These are phyloP conservation scores for Sarcophaga bullata DNA, from an alignment of 1,140 invertebrate species.

Conservation along the genomic window DNA sequence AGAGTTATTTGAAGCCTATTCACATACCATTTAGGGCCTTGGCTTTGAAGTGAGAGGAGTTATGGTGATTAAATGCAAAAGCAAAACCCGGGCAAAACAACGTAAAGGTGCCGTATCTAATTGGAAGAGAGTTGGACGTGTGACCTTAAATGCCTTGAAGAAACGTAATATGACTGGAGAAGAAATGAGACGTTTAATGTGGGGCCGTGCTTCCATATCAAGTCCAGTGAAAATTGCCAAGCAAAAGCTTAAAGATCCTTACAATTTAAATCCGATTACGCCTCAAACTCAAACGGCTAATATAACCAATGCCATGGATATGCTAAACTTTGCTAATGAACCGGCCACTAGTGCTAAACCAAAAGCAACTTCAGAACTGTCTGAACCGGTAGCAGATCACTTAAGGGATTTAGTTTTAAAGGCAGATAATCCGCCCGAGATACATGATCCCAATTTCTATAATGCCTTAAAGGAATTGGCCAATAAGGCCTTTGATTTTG, in stretches of 20 bases:
- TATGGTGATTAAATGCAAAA: conserved; percentile 98
- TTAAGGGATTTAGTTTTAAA: conserved; percentile 69
- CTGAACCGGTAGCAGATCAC: conserved; percentile 65
- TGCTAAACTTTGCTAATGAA: conserved; percentile 80
- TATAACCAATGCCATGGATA: conserved; percentile 81
- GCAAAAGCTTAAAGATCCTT: conserved; percentile 66
- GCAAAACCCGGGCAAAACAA: conserved; percentile 95
- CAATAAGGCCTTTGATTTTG: conserved; percentile 66
- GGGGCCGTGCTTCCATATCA: conserved; percentile 87
- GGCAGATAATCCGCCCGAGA: conserved; percentile 64
- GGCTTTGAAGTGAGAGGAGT: conserved; percentile 88
- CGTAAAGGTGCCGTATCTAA: conserved; percentile 95
- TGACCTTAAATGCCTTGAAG: conserved; percentile 83
- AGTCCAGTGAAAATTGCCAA: conserved; percentile 78
- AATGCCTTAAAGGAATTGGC: conserved; percentile 67
- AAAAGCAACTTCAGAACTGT: conserved; percentile 27
- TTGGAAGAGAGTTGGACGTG: conserved; percentile 94
- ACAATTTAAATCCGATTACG: conserved; percentile 54
- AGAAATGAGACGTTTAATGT: conserved; percentile 85
- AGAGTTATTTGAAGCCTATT: conserved; percentile 94
- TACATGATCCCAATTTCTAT: conserved; percentile 65
- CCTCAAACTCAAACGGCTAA: conserved; percentile 49
- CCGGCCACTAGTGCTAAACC: conserved; percentile 53
- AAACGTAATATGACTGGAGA: conserved; percentile 88
- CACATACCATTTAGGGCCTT: conserved; percentile 88